Evolutionary conservation across 2,888 invertebrate genomes (phyloP).

Genomic region (Labia minor): DNA sequence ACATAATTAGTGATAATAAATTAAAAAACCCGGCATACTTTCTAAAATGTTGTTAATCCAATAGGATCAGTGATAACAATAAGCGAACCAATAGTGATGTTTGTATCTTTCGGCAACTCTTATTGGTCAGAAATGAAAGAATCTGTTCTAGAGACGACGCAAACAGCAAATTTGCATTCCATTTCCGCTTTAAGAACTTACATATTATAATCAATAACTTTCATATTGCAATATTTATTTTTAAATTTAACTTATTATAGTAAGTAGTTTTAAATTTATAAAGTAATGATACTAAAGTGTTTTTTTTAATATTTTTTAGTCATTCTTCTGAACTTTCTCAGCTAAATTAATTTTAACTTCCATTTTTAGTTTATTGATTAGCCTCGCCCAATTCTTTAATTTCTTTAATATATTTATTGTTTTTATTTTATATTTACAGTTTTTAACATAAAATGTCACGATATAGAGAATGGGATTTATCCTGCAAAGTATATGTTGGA

Average conservation of each 20-base stretch:
- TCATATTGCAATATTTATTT: neutral
- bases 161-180: neutral
- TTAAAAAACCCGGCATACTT: no score
- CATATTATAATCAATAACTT: neutral
- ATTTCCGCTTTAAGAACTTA: neutral
- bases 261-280: neutral
- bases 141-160: neutral
- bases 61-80: no score
- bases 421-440: neutral
- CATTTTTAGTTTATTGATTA: neutral
- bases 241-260: neutral
- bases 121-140: neutral
- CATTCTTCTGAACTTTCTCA: neutral
- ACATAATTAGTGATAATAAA: no score
- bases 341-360: neutral
- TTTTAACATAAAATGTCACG: constrained; percentile 50
- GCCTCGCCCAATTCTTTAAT: neutral
- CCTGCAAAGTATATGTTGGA: constrained; percentile 87
- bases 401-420: neutral
- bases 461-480: constrained; percentile 70
- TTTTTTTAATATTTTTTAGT: neutral
- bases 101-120: neutral
- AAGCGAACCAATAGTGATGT: no score
- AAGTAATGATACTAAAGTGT: neutral
- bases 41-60: no score